A percentile compares a stretch with the other conserved stretches of the same genome.
These are phyloP conservation scores for Paralichthys olivaceus DNA, from an alignment of 2,113 vertebrate genomes.

Conservation along the genomic window DNA sequence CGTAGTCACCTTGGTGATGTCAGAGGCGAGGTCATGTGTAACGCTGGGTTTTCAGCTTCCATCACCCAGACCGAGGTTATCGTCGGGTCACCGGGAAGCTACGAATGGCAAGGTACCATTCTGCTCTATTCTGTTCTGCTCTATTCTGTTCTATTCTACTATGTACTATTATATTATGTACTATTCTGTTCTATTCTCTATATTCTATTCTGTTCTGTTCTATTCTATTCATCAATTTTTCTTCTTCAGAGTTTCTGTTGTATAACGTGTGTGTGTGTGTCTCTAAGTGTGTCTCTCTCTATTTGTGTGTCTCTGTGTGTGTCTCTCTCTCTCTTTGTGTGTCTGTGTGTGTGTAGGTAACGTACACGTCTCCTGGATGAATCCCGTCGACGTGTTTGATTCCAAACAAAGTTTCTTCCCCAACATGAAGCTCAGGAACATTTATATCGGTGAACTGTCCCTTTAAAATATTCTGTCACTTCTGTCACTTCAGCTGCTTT, in stretches of 20 bases:
- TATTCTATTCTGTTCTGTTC: neutral
- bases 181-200: neutral
- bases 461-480: constrained; percentile 15
- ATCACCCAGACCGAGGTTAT: constrained; percentile 84
- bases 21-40: constrained; percentile 88
- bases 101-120: constrained; percentile 89
- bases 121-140: neutral
- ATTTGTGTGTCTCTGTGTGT: neutral
- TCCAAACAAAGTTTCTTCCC: constrained; percentile 34
- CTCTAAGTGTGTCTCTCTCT: neutral
- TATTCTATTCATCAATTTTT: neutral
- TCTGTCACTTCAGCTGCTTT: neutral
- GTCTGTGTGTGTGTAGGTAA: constrained; percentile 56
- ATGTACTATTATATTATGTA: too few relatives aligned
- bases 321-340: neutral
- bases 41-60: constrained; percentile 88
- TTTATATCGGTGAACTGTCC: constrained; percentile 62
- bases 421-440: constrained; percentile 51
- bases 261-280: neutral
- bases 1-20: constrained; percentile 81
- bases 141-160: neutral
- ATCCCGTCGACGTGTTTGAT: constrained; percentile 38
- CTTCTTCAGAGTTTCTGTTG: too few relatives aligned
- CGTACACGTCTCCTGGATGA: constrained; percentile 69
- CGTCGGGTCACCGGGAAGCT: constrained; percentile 90